Percentiles rank a stretch among this genome's conserved stretches.
Conservation (phyloP, 2,113 vertebrate genomes). For the Athene cunicularia region DNA sequence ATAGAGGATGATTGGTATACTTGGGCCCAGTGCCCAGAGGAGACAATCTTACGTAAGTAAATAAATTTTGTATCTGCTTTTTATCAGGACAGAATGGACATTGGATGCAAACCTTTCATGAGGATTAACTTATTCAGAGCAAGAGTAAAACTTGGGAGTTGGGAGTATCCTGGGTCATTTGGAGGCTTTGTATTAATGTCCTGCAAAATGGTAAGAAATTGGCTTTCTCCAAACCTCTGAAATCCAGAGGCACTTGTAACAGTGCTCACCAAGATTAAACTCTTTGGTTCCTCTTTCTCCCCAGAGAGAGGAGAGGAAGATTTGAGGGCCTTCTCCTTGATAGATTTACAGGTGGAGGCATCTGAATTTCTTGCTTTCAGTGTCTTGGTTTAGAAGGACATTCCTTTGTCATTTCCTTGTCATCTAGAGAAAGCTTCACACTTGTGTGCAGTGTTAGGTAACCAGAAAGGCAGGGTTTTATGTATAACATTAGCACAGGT, state of each 20-base stretch:
- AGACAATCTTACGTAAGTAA: conserved; percentile 16
- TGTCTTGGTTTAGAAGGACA: neutral
- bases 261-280: neutral
- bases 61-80: conserved; percentile 21
- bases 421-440: neutral
- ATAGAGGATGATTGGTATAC: neutral
- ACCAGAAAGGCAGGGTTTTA: neutral
- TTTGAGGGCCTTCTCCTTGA: neutral
- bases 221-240: neutral
- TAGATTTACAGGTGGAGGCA: neutral
- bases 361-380: neutral
- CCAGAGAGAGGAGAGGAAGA: neutral
- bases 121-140: neutral
- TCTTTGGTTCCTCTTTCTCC: neutral
- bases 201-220: neutral
- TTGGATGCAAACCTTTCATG: neutral
- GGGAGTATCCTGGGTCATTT: neutral
- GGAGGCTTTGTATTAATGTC: neutral
- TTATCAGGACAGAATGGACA: neutral
- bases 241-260: neutral
- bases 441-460: fast-evolving
- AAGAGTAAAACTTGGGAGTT: neutral
- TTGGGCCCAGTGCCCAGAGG: neutral
- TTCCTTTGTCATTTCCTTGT: neutral
- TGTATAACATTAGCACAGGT: neutral